Evolutionary conservation across 2,888 invertebrate species (phyloP), one percentile per base, ranked within the genome.

Genomic region (Mythimna lalbum): DNA sequence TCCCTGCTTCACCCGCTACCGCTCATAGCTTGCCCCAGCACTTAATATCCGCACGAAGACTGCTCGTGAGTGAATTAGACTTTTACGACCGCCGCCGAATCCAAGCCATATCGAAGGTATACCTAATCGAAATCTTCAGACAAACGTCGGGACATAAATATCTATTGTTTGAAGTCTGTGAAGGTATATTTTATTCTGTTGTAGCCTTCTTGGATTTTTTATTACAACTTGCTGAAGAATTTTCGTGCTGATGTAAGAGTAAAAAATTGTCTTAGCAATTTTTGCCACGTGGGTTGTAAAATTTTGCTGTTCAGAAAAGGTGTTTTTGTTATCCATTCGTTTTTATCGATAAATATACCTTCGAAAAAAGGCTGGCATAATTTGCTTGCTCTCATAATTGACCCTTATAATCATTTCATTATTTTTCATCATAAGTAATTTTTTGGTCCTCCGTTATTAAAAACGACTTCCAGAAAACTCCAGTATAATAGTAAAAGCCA

Each of bases 21-120:
- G 72, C 79, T 75, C 57, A 31, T 83, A 17, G 47, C 78, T 84
- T 84, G 71, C 3, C 61, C 87, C 85, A 78, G 64, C 57, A 62
- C 76, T 75, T 86, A 88, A 90, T 89, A 89, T 91, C 87, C 88
- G 88, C 84, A 82, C 85, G 86, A 88, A 87, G 88, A 88, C 84
- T 87, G 85, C 84, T 87, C 83, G 87, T 90, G 90, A 93, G 92
- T 92, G 92, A 93, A 92, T 91, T 92, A 91, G 91, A 92, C 89
- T 92, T 92, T 92, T 93, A 93, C 92, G 90, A 90, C 78, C 65
- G 81, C 81, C 61, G 63, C 76, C 85, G 84, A 83, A 89, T 89
- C 87, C 86, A 84, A 76, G 81, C 83, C 82, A 76, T 84, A 82
- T 85, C 79, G 76, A 67, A 81, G 82, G 82, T 71, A 82, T 70